phyloP scores from a whole-genome alignment of 2,113 vertebrate species.

The Hemichromis elongatus region DNA sequence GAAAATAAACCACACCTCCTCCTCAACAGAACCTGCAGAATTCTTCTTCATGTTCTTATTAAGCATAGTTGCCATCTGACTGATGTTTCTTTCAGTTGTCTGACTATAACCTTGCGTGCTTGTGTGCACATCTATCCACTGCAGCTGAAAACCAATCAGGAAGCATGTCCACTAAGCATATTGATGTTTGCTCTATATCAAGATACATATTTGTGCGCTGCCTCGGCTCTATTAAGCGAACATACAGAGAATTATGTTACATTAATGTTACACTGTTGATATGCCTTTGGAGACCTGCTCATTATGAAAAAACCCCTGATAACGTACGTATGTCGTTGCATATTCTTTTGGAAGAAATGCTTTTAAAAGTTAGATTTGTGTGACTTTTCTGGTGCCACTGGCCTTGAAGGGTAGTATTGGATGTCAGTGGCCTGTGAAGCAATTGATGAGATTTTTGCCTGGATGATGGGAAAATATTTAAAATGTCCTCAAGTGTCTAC shows the following conservation, averaged over 20 bases:
- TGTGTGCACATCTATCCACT: neutral
- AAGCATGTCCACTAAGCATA: neutral
- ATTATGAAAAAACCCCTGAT: neutral
- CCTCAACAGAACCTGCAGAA: neutral
- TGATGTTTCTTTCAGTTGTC: neutral
- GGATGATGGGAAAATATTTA: slow-evolving; percentile 1
- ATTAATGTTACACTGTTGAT: neutral
- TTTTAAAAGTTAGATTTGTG: slow-evolving; percentile 5
- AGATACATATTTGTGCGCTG: neutral
- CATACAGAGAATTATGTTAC: neutral
- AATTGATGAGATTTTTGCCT: slow-evolving; percentile 29
- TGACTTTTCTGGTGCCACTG: neutral
- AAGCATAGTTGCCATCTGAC: neutral
- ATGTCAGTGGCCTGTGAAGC: slow-evolving; percentile 32
- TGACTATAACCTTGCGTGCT: neutral
- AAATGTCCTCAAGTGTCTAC: neutral
- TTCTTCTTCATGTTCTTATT: neutral
- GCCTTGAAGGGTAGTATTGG: slow-evolving; percentile 25
- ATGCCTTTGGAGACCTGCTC: neutral
- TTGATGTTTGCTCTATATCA: neutral
- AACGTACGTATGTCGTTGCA: neutral
- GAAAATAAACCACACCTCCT: neutral
- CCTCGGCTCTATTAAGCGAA: neutral
- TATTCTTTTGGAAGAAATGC: neutral
- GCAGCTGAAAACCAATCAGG: slow-evolving; percentile 9